Base-by-base conservation (phyloP, 2,888 invertebrate species). In the Heliconius ismenius region DNA sequence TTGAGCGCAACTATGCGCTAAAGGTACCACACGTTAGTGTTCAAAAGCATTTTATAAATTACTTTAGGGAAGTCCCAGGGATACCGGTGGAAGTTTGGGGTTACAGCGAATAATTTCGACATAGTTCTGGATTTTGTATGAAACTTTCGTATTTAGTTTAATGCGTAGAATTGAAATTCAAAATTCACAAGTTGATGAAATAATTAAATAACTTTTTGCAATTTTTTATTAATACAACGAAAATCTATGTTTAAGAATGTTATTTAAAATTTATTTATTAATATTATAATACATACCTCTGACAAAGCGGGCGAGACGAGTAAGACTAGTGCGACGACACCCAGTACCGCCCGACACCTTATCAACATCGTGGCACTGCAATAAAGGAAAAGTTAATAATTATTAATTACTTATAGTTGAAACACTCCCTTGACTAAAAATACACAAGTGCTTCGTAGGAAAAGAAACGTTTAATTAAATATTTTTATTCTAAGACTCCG, bases 281-380 rank as follows among this genome's bases (percentile, higher is more conserved):
- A 11, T 10, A 36, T 64, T 65, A 21, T 58, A 58, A 49, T 60
- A 62, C 95, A 94, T 94, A 96, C 96, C 95, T 96, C 95, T 85
- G 95, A 93, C 84, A 91, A 92, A 83, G 94, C 92, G 88, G 94
- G 92, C 86, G 95, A 94, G 79, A 94, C 94, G 88, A 96, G 89
- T 82, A 80, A 74, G 24, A 84, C 83, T 89, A 95, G 91, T 87
- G 94, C 93, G 95, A 95, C 96, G 96, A 95, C 96, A 96, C 94
- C 90, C 73, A 95, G 90, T 95, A 96, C 91, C 96, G 96, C 95
- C 95, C 95, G 91, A 95, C 95, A 95, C 95, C 96, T 95, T 95
- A 96, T 96, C 95, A 96, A 95, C 96, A 96, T 96, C 92, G 93
- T 95, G 87, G 89, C 90, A 95, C 96, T 96, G 95, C 82, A 94